Percentiles rank a stretch among this genome's conserved stretches.
Evolutionary conservation across 2,888 invertebrate species (phyloP).

Genomic region (Cacoxenus indagator): DNA sequence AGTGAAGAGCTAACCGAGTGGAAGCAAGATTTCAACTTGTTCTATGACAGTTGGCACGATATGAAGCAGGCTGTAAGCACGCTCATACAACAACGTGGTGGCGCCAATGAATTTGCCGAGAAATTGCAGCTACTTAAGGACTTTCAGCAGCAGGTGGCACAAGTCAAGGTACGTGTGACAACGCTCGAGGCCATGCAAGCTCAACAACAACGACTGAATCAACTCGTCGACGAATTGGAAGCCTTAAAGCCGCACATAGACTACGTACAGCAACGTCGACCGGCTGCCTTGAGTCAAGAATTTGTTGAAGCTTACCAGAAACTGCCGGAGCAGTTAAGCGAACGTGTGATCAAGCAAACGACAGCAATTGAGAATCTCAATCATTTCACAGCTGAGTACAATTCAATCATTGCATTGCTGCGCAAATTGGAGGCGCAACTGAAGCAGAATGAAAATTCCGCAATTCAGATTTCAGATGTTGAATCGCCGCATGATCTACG

Average conservation of each 20-base stretch:
- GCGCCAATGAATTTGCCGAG: slow-evolving; percentile 69
- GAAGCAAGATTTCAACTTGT: slow-evolving; percentile 68
- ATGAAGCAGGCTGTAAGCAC: slow-evolving; percentile 68
- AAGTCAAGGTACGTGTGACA: slow-evolving; percentile 58
- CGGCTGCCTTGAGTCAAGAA: slow-evolving; percentile 48
- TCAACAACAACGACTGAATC: slow-evolving; percentile 62
- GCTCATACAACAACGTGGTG: slow-evolving; percentile 71
- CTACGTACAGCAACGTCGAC: slow-evolving; percentile 45
- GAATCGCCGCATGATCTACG: slow-evolving; percentile 63
- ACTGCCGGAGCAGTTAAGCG: slow-evolving; percentile 64
- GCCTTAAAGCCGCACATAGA: slow-evolving; percentile 53
- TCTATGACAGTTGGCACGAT: slow-evolving; percentile 70
- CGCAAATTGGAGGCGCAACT: slow-evolving; percentile 35
- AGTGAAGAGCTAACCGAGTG: slow-evolving; percentile 63
- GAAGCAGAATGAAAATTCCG: not conserved
- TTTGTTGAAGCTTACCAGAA: slow-evolving; percentile 65
- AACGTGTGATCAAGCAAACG: slow-evolving; percentile 69
- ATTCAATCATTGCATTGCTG: slow-evolving; percentile 59
- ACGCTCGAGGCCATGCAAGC: slow-evolving; percentile 62
- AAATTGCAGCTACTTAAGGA: slow-evolving; percentile 55
- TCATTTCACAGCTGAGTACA: slow-evolving; percentile 68
- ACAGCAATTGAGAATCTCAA: slow-evolving; percentile 70
- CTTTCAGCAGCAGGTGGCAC: slow-evolving; percentile 51
- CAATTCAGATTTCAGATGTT: slow-evolving; percentile 19
- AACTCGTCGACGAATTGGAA: slow-evolving; percentile 59